Conservation (phyloP, 2,113 vertebrate species). For the Urocolius indicus region DNA sequence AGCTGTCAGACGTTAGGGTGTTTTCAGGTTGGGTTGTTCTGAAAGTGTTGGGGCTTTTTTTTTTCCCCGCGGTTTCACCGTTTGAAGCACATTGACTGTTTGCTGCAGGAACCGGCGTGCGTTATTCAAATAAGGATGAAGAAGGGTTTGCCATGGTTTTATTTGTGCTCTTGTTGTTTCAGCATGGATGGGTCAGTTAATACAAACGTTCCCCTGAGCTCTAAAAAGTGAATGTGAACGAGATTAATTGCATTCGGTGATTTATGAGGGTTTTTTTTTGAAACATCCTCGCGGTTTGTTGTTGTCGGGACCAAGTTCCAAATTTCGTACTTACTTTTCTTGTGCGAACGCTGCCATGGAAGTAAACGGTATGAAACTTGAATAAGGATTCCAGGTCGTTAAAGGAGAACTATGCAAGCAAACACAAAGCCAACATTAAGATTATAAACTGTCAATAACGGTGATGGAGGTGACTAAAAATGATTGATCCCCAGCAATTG, state of each 20-base stretch:
- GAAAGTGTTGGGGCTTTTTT: not conserved
- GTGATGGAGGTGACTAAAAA: not conserved
- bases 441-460: not conserved
- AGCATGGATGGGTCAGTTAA: not conserved
- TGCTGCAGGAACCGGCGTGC: not conserved
- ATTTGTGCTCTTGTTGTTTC: not conserved
- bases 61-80: not conserved
- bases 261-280: constrained; percentile 12
- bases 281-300: not conserved
- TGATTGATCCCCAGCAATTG: not conserved
- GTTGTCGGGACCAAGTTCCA: not conserved
- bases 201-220: not conserved
- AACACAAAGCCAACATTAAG: not conserved
- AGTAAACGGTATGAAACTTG: not conserved
- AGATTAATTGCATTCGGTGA: not conserved
- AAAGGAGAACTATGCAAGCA: not conserved
- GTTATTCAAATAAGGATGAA: not conserved
- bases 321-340: not conserved
- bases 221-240: not conserved
- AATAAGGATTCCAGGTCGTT: not conserved
- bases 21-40: constrained; percentile 40
- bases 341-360: not conserved
- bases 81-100: not conserved
- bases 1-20: constrained; percentile 49
- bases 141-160: not conserved